Conservation (phyloP, 2,888 invertebrate species). For the Formica aserva region DNA sequence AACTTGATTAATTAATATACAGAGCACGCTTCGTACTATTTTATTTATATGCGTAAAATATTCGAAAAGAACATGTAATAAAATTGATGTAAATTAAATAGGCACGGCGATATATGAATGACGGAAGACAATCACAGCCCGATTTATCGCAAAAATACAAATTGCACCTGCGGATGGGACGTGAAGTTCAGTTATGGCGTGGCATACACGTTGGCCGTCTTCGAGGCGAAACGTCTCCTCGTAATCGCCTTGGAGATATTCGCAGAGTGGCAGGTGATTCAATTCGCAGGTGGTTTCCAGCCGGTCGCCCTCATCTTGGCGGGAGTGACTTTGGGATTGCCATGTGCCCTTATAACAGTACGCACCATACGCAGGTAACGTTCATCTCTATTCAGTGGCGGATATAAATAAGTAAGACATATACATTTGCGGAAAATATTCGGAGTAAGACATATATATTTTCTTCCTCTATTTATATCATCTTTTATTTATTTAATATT, state of each 20-base stretch:
- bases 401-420: not conserved
- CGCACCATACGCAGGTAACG: slow-evolving; percentile 79
- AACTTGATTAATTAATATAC: slow-evolving; percentile 3
- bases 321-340: slow-evolving; percentile 78
- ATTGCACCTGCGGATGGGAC: slow-evolving; percentile 77
- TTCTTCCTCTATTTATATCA: not conserved
- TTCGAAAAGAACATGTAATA: not conserved
- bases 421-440: not conserved
- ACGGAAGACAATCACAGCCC: slow-evolving; percentile 59
- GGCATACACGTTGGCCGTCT: slow-evolving; percentile 78
- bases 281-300: slow-evolving; percentile 79
- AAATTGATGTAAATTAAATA: slow-evolving; percentile 15
- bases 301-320: slow-evolving; percentile 78
- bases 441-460: not conserved
- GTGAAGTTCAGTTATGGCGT: slow-evolving; percentile 75
- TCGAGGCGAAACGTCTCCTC: slow-evolving; percentile 81
- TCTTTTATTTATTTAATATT: not conserved
- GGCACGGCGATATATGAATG: slow-evolving; percentile 61
- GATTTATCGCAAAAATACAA: slow-evolving; percentile 49
- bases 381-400: not conserved
- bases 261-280: slow-evolving; percentile 79
- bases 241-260: slow-evolving; percentile 80
- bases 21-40: not conserved
- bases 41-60: not conserved
- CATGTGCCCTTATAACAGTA: slow-evolving; percentile 77